Evolutionary conservation across 2,888 invertebrate species (phyloP).

Genomic region (Fragum whitleyi): DNA sequence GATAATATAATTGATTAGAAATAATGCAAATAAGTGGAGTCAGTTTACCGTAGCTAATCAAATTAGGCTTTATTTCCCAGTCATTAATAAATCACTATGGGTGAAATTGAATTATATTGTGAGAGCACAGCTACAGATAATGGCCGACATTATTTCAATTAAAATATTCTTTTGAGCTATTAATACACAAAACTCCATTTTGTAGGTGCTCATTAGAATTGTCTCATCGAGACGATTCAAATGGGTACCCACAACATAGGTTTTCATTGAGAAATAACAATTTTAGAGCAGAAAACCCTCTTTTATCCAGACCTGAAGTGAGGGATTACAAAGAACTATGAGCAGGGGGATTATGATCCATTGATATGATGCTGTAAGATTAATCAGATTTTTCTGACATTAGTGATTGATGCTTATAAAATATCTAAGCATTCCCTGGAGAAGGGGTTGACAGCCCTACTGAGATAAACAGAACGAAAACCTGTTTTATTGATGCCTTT

Average conservation of each 20-base stretch:
- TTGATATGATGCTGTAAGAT: background rate
- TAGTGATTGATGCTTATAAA: conserved; percentile 12
- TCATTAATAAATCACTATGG: conserved; percentile 1
- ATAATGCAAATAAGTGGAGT: background rate
- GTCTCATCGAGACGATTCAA: background rate
- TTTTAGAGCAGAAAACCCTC: too few species aligned
- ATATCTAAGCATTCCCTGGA: background rate
- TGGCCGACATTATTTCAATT: too few species aligned
- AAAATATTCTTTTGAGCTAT: too few species aligned
- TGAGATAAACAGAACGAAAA: background rate
- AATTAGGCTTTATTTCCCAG: background rate
- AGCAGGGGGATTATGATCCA: background rate
- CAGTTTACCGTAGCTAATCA: background rate
- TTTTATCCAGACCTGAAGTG: background rate
- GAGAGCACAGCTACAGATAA: background rate
- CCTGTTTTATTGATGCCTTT: conserved; percentile 1
- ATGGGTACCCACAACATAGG: background rate
- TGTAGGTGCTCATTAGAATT: background rate
- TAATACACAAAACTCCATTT: background rate
- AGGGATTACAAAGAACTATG: background rate
- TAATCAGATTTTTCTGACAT: conserved; percentile 4
- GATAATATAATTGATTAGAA: background rate
- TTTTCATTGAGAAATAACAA: background rate
- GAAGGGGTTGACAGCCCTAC: background rate
- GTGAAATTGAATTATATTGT: conserved; percentile 4